A percentile compares a stretch with the other conserved stretches of the same genome.
phyloP scores from a whole-genome alignment of 1,140 invertebrate species.

The Melipona quadrifasciata region DNA sequence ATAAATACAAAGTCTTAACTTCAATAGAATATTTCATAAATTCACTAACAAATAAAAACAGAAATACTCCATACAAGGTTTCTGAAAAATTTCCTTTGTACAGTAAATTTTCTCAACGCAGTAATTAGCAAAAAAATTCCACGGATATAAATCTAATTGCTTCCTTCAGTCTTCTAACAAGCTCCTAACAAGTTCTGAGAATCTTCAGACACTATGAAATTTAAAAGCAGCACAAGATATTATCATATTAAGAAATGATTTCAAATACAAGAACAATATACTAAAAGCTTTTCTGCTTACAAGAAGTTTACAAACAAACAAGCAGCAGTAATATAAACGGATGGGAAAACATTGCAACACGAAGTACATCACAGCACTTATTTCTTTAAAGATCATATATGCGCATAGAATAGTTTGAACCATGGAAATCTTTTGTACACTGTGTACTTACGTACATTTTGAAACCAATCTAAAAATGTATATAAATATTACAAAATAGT shows the following conservation, averaged over 20 bases:
- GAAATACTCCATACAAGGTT: background rate
- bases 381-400: background rate
- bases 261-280: background rate
- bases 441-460: background rate
- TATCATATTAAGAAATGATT: background rate
- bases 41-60: background rate
- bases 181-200: background rate
- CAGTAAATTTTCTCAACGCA: too few species aligned
- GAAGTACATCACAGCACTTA: slow-evolving; percentile 1
- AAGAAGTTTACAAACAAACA: slow-evolving; percentile 17
- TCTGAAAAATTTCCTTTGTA: background rate
- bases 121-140: background rate
- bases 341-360: background rate
- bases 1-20: background rate
- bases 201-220: background rate
- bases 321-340: background rate
- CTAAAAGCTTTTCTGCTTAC: background rate
- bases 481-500: background rate
- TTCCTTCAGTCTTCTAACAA: background rate
- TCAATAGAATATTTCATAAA: background rate
- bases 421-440: too few species aligned
- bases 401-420: too few species aligned
- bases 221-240: background rate
- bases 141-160: background rate
- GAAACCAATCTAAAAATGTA: background rate